These are phyloP conservation scores for Malacoraja senta DNA, from an alignment of 2,797 vertebrate species.

Conservation along the genomic window DNA sequence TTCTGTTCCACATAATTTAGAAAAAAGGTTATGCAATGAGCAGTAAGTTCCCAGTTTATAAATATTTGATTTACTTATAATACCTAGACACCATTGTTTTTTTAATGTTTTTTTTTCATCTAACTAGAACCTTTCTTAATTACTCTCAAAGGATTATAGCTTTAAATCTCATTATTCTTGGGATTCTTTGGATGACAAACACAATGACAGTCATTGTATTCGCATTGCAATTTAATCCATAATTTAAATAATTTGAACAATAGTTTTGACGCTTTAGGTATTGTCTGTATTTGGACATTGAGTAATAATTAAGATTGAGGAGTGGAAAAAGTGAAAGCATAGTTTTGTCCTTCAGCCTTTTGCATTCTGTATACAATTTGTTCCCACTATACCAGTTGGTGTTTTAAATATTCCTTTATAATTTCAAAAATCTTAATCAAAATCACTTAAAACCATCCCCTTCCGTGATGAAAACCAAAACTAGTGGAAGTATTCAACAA, in stretches of 20 bases:
- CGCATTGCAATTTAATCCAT: conserved; percentile 49
- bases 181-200: conserved; percentile 46
- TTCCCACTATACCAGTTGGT: background rate
- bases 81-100: conserved; percentile 48
- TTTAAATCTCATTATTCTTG: conserved; percentile 47
- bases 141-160: conserved; percentile 49
- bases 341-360: background rate
- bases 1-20: conserved; percentile 42
- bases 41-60: conserved; percentile 42
- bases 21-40: conserved; percentile 41
- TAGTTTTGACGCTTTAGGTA: conserved; percentile 34
- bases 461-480: background rate
- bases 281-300: conserved; percentile 40
- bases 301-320: conserved; percentile 46
- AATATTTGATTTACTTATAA: conserved; percentile 47
- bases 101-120: conserved; percentile 49
- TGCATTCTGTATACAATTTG: background rate
- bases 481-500: no score
- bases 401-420: background rate
- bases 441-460: background rate
- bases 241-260: conserved; percentile 44
- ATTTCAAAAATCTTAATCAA: background rate
- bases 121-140: conserved; percentile 51
- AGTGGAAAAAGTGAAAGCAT: background rate
- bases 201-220: conserved; percentile 48